Percentiles rank a stretch among this genome's conserved stretches.
phyloP scores from a whole-genome alignment of 2,797 vertebrate genomes.

The Morelia viridis region DNA sequence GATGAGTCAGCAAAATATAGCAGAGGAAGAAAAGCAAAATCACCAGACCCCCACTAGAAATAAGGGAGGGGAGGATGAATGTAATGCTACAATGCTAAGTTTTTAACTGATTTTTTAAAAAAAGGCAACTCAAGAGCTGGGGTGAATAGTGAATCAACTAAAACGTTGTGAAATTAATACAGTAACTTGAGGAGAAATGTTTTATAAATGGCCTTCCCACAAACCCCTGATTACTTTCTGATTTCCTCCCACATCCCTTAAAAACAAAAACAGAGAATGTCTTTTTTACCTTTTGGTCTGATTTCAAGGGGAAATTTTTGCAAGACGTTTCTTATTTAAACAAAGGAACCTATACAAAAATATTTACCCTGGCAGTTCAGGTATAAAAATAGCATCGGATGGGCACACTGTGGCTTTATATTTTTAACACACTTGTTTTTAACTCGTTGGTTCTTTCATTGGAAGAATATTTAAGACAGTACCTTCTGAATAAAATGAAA shows the following conservation, averaged over 20 bases:
- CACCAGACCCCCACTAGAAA: not conserved
- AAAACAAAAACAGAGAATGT: not conserved
- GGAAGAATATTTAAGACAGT: not conserved
- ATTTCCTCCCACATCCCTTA: not conserved
- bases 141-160: not conserved
- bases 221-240: not conserved
- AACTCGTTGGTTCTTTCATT: not conserved
- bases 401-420: not conserved
- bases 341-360: not conserved
- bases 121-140: not conserved
- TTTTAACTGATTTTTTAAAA: constrained; percentile 1
- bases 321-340: not conserved
- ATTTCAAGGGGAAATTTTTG: not conserved
- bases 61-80: not conserved
- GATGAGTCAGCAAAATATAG: constrained; percentile 30
- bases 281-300: not conserved
- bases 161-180: not conserved
- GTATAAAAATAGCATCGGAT: not conserved
- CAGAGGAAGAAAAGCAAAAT: not conserved
- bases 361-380: not conserved
- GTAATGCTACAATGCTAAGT: not conserved
- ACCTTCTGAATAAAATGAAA: not conserved
- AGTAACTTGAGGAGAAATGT: not conserved
- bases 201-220: not conserved
- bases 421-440: not conserved